Evolutionary conservation across 2,113 vertebrate species (phyloP), one percentile per base, ranked within the genome.

Genomic region (Callopanchax toddi): DNA sequence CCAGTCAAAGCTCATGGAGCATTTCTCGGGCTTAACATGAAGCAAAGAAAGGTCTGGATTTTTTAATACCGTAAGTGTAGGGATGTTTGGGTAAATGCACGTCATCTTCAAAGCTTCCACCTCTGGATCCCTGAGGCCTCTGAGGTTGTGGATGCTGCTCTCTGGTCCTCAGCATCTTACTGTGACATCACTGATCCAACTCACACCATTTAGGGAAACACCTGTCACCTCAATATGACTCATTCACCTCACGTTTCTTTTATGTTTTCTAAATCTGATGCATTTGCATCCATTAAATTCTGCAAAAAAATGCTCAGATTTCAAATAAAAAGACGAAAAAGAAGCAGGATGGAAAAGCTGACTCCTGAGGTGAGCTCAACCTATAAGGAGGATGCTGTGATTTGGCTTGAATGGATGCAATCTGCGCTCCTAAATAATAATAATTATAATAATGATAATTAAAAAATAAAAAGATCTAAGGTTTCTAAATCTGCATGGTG

Each of bases 111-210:
- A 7, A 52, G 32, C 9, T 37, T 37, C 36, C 36, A 11, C 11
- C 10, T 2, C 13, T 15, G 16, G 6, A 43, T 1, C 15, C 21
- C 1, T 2, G 5, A 72, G 64, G 58, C 58, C 32, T 56, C 1
- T 0, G 4, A 0, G 7, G 12, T 11, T 25, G 46, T 48, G 36
- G 18, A 34, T 20, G 49, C 55, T 60, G 44, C 34, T 52, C 60
- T 37, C 26, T 25, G 16, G 6, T 26, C 23, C 21, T 53, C 15
- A 0, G n/a, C n/a, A 40, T 42, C 22, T 64, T 40, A 60, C 23
- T 23, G 42, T 63, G n/a, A 67, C 58, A 55, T 49, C 15, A 37
- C 11, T 73, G 71, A 50, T 45, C 48, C 73, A 74, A 66, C 37
- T 22, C 25, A 21, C 13, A 11, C 49, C 32, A 17, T 23, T 34